A percentile compares a stretch with the other conserved stretches of the same genome.
Evolutionary conservation across 2,797 vertebrate genomes (phyloP).

Genomic region (Alauda arvensis): DNA sequence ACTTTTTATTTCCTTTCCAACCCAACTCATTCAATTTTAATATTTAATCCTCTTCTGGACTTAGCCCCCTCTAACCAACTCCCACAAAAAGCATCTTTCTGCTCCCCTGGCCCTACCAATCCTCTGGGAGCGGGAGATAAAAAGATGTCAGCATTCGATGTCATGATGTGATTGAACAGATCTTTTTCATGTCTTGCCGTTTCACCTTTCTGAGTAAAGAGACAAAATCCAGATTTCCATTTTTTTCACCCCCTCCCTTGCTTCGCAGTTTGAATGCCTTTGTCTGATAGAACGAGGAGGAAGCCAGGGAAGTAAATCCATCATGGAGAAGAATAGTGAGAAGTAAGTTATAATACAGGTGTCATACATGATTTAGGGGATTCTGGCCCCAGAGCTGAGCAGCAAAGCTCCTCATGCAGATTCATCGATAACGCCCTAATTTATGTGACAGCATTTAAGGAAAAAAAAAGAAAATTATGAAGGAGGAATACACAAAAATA

Average conservation of each 20-base stretch:
- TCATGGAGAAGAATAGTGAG: not conserved
- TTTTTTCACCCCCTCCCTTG: not conserved
- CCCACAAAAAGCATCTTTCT: not conserved
- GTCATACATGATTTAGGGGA: slow-evolving; percentile 45
- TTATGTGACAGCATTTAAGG: slow-evolving; percentile 49
- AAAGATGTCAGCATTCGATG: not conserved
- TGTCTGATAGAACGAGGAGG: slow-evolving; percentile 1
- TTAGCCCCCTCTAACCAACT: not conserved
- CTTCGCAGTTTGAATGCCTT: slow-evolving; percentile 21
- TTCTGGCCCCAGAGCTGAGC: not conserved
- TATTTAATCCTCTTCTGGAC: fast-evolving
- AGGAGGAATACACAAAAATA: slow-evolving; percentile 46
- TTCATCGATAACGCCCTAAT: slow-evolving; percentile 13
- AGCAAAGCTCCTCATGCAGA: slow-evolving; percentile 32
- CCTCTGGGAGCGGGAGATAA: not conserved
- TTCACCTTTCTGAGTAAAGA: not conserved
- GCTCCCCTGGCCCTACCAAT: not conserved
- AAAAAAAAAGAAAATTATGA: slow-evolving; percentile 6
- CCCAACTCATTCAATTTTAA: not conserved
- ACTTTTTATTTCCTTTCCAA: not conserved
- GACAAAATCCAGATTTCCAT: not conserved
- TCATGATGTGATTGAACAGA: not conserved
- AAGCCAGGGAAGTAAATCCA: slow-evolving; percentile 15
- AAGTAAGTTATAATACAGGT: slow-evolving; percentile 51
- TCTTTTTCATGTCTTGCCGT: not conserved